Evolutionary conservation across 1,140 invertebrate species (phyloP).

Genomic region (Callitettix versicolor): DNA sequence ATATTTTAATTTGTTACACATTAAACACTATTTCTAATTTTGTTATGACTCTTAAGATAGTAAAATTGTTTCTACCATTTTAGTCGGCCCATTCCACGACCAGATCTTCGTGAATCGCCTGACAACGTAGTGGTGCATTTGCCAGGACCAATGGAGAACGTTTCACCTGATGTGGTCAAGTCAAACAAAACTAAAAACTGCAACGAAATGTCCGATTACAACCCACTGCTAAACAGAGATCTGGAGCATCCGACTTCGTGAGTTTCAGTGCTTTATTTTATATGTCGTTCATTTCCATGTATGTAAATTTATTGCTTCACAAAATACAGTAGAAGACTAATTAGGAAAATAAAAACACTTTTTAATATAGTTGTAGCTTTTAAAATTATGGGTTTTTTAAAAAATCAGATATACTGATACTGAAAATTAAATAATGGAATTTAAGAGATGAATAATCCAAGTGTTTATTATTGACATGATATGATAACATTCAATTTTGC

Average conservation of each 20-base stretch:
- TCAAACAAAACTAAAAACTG: conserved; percentile 14
- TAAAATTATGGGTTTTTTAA: neutral
- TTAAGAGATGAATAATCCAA: neutral
- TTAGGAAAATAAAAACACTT: neutral
- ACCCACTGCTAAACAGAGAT: conserved; percentile 50
- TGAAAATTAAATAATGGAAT: neutral
- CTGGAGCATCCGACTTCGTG: conserved; percentile 61
- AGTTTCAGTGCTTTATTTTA: conserved; percentile 22
- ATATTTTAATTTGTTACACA: neutral
- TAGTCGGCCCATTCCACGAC: conserved; percentile 12
- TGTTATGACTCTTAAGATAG: neutral
- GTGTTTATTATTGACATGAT: neutral
- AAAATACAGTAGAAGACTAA: neutral
- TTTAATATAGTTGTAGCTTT: neutral
- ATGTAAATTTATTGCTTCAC: neutral
- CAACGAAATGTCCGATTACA: conserved; percentile 33
- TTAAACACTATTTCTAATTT: neutral
- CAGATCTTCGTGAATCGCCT: conserved; percentile 31
- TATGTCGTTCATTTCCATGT: neutral
- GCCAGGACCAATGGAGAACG: conserved; percentile 24
- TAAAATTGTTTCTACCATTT: neutral
- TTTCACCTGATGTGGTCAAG: conserved; percentile 26
- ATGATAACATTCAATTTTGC: too few relatives aligned
- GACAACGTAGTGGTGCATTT: conserved; percentile 34
- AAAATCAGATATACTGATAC: neutral